A percentile compares a stretch with the other conserved stretches of the same genome.
Conservation (phyloP, 2,888 invertebrate species). For the Bedellia somnulentella region DNA sequence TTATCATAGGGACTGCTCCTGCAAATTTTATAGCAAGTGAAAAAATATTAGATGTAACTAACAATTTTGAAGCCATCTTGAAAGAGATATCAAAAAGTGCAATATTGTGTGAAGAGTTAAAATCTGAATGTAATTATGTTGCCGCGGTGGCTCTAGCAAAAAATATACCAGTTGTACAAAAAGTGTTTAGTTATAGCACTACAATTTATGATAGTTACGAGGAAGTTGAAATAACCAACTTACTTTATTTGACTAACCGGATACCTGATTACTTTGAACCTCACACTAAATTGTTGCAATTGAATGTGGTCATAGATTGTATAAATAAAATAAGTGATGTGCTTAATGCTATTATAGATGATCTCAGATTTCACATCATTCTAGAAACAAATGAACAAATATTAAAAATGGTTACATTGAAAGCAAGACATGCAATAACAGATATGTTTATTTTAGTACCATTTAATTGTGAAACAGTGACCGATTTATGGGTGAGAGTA, state of each 20-base stretch:
- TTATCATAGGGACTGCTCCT: too few species aligned
- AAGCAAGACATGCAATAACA: constrained; percentile 20
- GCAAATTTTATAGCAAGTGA: too few species aligned
- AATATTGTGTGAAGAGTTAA: constrained; percentile 3
- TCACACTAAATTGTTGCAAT: constrained; percentile 20
- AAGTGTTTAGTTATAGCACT: constrained; percentile 18
- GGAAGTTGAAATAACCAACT: constrained; percentile 19
- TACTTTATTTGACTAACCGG: constrained; percentile 23
- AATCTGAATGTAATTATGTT: constrained; percentile 25
- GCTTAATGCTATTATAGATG: constrained; percentile 18
- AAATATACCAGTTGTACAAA: constrained; percentile 30
- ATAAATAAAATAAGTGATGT: constrained; percentile 21
- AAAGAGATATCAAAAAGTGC: too few species aligned
- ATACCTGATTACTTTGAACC: constrained; percentile 23
- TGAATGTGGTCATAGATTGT: constrained; percentile 18
- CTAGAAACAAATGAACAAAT: constrained; percentile 17
- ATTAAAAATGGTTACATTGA: constrained; percentile 26
- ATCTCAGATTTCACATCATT: constrained; percentile 27
- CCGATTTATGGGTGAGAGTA: constrained; percentile 19
- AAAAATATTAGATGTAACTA: too few species aligned
- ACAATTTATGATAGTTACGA: constrained; percentile 28
- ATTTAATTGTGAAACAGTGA: constrained; percentile 13
- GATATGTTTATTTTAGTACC: constrained; percentile 24
- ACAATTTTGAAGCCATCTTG: too few species aligned
- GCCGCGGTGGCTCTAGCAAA: constrained; percentile 32